phyloP scores from a whole-genome alignment of 2,113 vertebrate genomes.

The Scatophagus argus region DNA sequence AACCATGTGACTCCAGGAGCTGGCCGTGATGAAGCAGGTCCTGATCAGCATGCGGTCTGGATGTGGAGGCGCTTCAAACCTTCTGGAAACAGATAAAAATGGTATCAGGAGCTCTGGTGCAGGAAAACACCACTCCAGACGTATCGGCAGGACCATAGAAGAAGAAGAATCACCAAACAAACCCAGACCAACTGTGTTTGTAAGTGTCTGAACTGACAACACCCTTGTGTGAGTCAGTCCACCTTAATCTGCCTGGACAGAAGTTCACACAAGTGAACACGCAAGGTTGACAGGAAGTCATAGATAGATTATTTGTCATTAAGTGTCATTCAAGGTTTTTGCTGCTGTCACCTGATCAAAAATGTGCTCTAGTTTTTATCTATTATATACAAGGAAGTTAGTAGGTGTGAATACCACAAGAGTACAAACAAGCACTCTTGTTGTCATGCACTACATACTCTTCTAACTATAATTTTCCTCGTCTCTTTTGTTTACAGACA shows the following conservation, averaged over 20 bases:
- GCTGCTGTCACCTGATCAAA: neutral
- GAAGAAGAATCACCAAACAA: slow-evolving; percentile 84
- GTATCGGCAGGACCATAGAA: slow-evolving; percentile 54
- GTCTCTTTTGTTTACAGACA: slow-evolving; percentile 85
- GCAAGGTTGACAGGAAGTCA: slow-evolving; percentile 14
- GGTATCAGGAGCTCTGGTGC: slow-evolving; percentile 6
- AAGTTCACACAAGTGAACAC: slow-evolving; percentile 48
- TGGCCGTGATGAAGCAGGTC: slow-evolving; percentile 94
- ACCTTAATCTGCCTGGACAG: slow-evolving; percentile 47
- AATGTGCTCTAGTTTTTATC: neutral
- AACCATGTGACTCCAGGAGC: slow-evolving; percentile 85
- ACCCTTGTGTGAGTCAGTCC: slow-evolving; percentile 66
- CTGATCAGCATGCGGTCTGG: slow-evolving; percentile 87
- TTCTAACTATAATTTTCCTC: slow-evolving; percentile 3
- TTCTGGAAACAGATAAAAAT: slow-evolving; percentile 54
- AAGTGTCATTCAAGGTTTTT: slow-evolving; percentile 14
- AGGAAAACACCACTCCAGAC: slow-evolving; percentile 51
- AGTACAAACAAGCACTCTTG: neutral
- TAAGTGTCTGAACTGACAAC: slow-evolving; percentile 83
- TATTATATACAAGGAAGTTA: slow-evolving; percentile 4
- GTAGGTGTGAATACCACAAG: neutral
- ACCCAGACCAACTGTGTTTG: slow-evolving; percentile 94
- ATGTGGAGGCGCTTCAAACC: slow-evolving; percentile 57
- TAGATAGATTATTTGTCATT: slow-evolving; percentile 16
- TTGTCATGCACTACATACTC: neutral